phyloP scores from a whole-genome alignment of 2,797 vertebrate genomes.

The Schizothorax lantsangensis region DNA sequence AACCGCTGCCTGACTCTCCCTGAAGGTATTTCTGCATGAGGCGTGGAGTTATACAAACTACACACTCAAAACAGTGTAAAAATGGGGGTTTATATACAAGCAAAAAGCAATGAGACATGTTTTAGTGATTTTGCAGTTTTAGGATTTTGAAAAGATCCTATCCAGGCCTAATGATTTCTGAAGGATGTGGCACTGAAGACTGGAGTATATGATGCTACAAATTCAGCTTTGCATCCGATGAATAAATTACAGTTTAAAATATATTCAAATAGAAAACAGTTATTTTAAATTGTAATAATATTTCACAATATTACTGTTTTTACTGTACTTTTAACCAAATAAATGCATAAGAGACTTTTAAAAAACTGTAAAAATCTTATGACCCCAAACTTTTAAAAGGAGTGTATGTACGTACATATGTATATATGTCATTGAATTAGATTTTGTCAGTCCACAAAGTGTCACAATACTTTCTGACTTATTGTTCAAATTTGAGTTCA shows the following conservation, averaged over 20 bases:
- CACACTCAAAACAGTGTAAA: not conserved
- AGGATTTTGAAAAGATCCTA: not conserved
- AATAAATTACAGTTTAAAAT: not conserved
- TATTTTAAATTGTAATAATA: not conserved
- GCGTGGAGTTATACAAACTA: not conserved
- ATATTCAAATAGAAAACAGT: not conserved
- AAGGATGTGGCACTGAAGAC: not conserved
- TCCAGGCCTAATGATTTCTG: not conserved
- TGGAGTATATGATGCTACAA: not conserved
- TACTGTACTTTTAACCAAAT: not conserved
- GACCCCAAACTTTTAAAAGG: not conserved
- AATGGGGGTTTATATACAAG: not conserved
- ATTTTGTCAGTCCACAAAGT: not conserved
- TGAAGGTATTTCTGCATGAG: not conserved
- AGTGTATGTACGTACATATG: no score
- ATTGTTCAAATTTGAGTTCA: not conserved
- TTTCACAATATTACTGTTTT: not conserved
- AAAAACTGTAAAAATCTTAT: not conserved
- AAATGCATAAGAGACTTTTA: not conserved
- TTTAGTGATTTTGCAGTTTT: not conserved
- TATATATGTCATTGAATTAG: not conserved
- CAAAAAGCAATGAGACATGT: not conserved
- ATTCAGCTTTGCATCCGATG: not conserved
- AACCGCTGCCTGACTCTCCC: not conserved
- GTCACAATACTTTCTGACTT: not conserved